These are phyloP conservation scores for Drosophila emarginata DNA, from an alignment of 2,888 invertebrate genomes.

Conservation along the genomic window DNA sequence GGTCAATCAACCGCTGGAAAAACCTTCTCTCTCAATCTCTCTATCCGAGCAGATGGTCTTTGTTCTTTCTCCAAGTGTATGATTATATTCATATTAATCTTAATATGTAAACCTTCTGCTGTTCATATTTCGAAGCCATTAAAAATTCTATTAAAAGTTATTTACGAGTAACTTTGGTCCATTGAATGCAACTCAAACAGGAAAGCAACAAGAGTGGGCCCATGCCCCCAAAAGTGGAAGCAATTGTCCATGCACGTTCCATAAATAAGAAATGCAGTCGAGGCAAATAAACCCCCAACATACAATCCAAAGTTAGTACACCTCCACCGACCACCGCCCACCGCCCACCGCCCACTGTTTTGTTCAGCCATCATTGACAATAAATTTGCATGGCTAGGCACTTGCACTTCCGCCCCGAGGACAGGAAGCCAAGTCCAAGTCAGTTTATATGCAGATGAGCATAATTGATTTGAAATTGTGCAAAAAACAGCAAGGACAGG, in stretches of 20 bases:
- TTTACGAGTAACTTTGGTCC: constrained; percentile 68
- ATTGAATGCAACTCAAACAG: constrained; percentile 67
- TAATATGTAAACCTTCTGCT: not conserved
- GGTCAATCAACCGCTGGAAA: not conserved
- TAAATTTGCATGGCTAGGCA: constrained; percentile 74
- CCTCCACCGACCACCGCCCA: constrained; percentile 15
- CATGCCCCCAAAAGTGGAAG: constrained; percentile 17
- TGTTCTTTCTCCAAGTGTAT: not conserved
- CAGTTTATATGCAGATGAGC: constrained; percentile 79
- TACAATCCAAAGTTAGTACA: too few species aligned
- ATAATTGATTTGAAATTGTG: constrained; percentile 77
- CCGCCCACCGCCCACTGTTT: constrained; percentile 25
- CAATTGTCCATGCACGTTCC: constrained; percentile 74
- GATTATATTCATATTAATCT: constrained; percentile 2
- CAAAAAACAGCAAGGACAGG: constrained; percentile 12
- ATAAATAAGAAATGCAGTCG: constrained; percentile 74
- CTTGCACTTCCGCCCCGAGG: constrained; percentile 67
- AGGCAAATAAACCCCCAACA: constrained; percentile 26
- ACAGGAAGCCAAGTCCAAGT: constrained; percentile 55
- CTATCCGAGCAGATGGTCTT: not conserved
- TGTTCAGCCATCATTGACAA: constrained; percentile 57
- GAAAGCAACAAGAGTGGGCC: constrained; percentile 29
- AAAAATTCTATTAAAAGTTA: constrained; percentile 77
- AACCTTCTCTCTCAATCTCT: too few species aligned
- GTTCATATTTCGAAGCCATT: constrained; percentile 54